phyloP scores from a whole-genome alignment of 2,113 vertebrate genomes.

The Zosterops hypoxanthus region DNA sequence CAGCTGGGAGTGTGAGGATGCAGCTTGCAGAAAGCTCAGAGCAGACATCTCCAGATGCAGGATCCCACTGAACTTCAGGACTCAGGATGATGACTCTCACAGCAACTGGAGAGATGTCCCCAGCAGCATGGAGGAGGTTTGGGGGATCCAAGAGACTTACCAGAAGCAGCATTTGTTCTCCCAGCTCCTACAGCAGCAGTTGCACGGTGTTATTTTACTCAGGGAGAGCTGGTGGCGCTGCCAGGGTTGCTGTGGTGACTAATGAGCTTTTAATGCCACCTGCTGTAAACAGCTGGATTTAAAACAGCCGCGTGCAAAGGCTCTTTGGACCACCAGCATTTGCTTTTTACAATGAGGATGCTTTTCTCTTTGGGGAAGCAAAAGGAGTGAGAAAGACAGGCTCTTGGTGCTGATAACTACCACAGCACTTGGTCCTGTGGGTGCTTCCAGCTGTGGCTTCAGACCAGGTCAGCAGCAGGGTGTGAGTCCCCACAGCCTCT shows the following conservation, averaged over 20 bases:
- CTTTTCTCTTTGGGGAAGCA: neutral
- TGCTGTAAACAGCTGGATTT: constrained; percentile 33
- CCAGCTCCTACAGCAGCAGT: neutral
- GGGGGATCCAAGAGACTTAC: fast-evolving
- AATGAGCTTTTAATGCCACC: constrained; percentile 15
- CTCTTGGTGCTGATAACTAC: neutral
- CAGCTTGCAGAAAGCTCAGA: neutral
- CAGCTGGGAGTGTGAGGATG: neutral
- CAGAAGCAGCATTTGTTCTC: neutral
- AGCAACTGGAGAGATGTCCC: neutral
- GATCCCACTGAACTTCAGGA: neutral
- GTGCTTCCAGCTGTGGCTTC: neutral
- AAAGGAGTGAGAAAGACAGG: neutral
- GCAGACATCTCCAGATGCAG: fast-evolving
- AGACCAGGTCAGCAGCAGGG: neutral
- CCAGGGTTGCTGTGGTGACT: neutral
- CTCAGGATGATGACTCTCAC: neutral
- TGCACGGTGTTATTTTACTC: fast-evolving
- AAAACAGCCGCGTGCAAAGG: neutral
- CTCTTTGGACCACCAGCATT: neutral
- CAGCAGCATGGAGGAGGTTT: neutral
- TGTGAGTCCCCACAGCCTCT: neutral
- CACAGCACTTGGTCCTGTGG: fast-evolving
- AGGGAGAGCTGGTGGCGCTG: fast-evolving
- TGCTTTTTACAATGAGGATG: neutral